Percentiles rank a stretch among this genome's conserved stretches.
Conservation (phyloP, 2,888 invertebrate species). For the Platycnemis pennipes region DNA sequence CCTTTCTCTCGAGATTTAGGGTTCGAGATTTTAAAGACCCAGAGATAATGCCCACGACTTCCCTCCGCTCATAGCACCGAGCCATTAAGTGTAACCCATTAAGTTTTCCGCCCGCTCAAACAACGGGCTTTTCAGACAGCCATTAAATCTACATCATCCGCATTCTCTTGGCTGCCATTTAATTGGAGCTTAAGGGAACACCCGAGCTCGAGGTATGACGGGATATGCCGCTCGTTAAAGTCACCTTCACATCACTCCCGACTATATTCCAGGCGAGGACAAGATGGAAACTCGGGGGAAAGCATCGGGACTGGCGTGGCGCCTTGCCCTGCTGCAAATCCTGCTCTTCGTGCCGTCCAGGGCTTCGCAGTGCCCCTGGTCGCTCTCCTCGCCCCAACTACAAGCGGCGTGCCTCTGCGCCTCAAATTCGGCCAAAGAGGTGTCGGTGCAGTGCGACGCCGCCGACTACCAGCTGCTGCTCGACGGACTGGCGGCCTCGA, state of each 20-base stretch:
- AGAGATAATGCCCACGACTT: neutral
- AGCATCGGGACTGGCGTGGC: neutral
- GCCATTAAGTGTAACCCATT: conserved; percentile 12
- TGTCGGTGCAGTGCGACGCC: conserved; percentile 95
- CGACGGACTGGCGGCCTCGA: conserved; percentile 86
- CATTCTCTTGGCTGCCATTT: too few relatives aligned
- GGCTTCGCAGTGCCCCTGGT: conserved; percentile 91
- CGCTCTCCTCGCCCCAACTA: conserved; percentile 86
- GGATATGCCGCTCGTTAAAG: neutral
- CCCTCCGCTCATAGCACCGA: neutral
- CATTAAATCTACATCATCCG: neutral
- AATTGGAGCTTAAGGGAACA: neutral
- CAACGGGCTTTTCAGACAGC: neutral
- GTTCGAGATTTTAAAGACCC: neutral
- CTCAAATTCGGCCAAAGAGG: conserved; percentile 90
- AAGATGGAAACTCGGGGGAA: neutral
- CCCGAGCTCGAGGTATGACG: neutral
- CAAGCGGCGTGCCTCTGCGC: conserved; percentile 94
- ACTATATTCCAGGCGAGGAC: conserved; percentile 30
- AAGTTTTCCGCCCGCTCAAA: neutral
- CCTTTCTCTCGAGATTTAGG: conserved; percentile 10
- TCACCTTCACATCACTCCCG: too few relatives aligned
- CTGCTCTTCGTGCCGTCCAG: conserved; percentile 65
- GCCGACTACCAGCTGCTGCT: conserved; percentile 90
- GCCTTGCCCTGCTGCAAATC: conserved; percentile 24